Percentiles rank a stretch among this genome's conserved stretches.
Evolutionary conservation across 2,797 vertebrate species (phyloP).

Genomic region (Trachops cirrhosus): DNA sequence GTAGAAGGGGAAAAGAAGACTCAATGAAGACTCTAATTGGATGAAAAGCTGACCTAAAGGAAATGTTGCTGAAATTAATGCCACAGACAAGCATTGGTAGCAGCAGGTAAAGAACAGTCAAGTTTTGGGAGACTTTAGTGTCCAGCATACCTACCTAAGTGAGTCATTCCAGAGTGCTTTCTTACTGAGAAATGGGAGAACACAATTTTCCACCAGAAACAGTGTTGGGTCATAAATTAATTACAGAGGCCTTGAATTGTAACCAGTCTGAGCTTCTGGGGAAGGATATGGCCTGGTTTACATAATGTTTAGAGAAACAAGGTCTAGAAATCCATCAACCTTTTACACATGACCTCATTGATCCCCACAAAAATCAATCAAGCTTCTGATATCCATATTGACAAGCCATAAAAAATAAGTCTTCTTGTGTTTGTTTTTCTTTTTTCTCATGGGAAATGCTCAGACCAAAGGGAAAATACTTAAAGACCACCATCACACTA

Average conservation of each 20-base stretch:
- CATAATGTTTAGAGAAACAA: constrained; percentile 49
- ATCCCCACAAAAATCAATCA: constrained; percentile 68
- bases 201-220: background rate
- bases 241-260: background rate
- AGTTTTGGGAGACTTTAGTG: background rate
- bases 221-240: background rate
- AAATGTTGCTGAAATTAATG: background rate
- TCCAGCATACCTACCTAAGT: background rate
- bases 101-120: background rate
- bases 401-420: constrained; percentile 58
- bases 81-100: background rate
- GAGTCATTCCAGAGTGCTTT: background rate
- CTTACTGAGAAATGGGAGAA: background rate
- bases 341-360: constrained; percentile 62
- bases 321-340: constrained; percentile 26
- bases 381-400: constrained; percentile 60
- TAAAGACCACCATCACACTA: constrained; percentile 56
- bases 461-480: constrained; percentile 39
- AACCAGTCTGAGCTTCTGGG: background rate
- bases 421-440: constrained; percentile 67
- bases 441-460: constrained; percentile 51
- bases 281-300: constrained; percentile 4
- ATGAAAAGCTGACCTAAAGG: background rate
- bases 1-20: background rate
- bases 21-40: background rate